Conservation (phyloP, 2,888 invertebrate species). For the Heliothis peltigera region DNA sequence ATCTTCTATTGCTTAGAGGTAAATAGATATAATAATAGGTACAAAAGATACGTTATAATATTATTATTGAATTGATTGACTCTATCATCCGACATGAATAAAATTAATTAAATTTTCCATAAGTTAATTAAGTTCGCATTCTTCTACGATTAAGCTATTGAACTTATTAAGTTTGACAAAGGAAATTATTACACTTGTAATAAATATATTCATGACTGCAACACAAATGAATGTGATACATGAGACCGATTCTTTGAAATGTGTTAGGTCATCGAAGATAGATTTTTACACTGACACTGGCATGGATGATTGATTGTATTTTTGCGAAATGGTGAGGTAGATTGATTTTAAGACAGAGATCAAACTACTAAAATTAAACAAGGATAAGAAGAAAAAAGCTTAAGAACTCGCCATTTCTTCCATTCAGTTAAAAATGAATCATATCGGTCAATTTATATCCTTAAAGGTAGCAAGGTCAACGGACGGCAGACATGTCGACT, state of each 20-base stretch:
- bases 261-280: constrained; percentile 20
- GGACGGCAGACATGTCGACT: constrained; percentile 47
- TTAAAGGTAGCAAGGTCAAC: constrained; percentile 55
- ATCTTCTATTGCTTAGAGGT: constrained; percentile 25
- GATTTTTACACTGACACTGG: constrained; percentile 11
- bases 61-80: constrained; percentile 26
- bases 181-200: constrained; percentile 32
- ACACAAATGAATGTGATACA: constrained; percentile 20
- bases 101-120: constrained; percentile 48
- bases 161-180: constrained; percentile 48
- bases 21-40: constrained; percentile 17
- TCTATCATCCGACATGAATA: constrained; percentile 31
- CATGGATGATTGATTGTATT: constrained; percentile 33
- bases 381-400: constrained; percentile 19
- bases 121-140: constrained; percentile 49
- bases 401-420: not conserved
- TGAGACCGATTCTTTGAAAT: constrained; percentile 8
- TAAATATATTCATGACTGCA: constrained; percentile 31
- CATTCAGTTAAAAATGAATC: not conserved
- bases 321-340: constrained; percentile 7
- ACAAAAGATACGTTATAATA: constrained; percentile 27
- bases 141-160: constrained; percentile 43
- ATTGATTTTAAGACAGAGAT: constrained; percentile 1
- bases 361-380: constrained; percentile 11
- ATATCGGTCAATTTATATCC: constrained; percentile 19